Percentiles rank a stretch among this genome's conserved stretches.
Conservation (phyloP, 2,113 vertebrate genomes). For the Eurypyga helias region DNA sequence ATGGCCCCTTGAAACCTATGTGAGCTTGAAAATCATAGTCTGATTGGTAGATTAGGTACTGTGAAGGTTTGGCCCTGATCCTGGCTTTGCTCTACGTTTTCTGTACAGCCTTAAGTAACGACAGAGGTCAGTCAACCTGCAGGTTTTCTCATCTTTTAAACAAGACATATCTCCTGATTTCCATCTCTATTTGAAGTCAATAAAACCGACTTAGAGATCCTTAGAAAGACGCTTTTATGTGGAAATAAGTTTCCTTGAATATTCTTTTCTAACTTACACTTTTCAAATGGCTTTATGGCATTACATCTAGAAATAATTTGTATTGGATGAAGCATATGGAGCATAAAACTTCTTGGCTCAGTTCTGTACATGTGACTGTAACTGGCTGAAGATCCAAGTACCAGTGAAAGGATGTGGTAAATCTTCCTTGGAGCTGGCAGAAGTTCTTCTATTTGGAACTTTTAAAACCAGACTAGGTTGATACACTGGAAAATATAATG, state of each 20-base stretch:
- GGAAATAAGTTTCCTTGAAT: background rate
- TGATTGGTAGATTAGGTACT: background rate
- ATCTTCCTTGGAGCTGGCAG: slow-evolving; percentile 26
- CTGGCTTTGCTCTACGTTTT: background rate
- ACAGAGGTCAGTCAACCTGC: background rate
- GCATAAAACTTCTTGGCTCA: background rate
- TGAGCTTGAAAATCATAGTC: background rate
- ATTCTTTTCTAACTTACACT: background rate
- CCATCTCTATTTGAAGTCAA: background rate
- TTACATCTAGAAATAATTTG: background rate
- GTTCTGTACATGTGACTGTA: background rate
- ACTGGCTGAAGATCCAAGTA: slow-evolving; percentile 8
- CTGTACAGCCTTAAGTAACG: background rate
- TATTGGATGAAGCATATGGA: background rate
- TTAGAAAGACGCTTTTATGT: background rate
- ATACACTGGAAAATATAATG: background rate
- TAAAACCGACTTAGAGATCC: background rate
- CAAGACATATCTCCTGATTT: background rate
- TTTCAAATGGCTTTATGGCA: background rate
- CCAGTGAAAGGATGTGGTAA: slow-evolving; percentile 36
- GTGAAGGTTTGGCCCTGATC: background rate
- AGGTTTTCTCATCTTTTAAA: background rate
- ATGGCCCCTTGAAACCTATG: background rate
- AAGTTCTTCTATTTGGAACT: background rate
- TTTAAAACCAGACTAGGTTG: background rate